These are phyloP conservation scores for Acromyrmex heyeri DNA, from an alignment of 1,140 invertebrate genomes.

Conservation along the genomic window DNA sequence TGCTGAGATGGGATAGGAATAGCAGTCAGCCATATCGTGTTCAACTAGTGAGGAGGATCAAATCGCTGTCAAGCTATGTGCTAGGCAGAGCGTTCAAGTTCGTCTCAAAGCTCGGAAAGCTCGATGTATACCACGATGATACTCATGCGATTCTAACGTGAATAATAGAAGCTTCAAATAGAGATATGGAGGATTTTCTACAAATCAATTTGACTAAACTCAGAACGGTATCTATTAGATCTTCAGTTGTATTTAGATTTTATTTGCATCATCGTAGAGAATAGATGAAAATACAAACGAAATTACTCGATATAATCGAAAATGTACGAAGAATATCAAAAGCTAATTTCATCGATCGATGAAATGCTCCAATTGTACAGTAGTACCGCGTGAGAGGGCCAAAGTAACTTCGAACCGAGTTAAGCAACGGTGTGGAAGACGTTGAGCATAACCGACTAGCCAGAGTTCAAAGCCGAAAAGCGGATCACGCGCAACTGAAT, in stretches of 20 bases:
- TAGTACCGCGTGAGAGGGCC: conserved; percentile 39
- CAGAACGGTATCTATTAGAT: background rate
- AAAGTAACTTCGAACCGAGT: conserved; percentile 41
- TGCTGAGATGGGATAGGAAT: conserved; percentile 74
- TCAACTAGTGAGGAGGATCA: conserved; percentile 71
- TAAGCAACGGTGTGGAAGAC: conserved; percentile 51
- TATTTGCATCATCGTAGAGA: background rate
- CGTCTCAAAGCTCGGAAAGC: conserved; percentile 68
- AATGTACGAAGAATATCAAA: background rate
- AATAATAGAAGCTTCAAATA: conserved; percentile 18
- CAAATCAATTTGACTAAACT: background rate
- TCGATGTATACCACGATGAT: conserved; percentile 34
- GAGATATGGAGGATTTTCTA: background rate
- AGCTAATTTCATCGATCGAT: conserved; percentile 34
- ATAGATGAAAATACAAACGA: background rate
- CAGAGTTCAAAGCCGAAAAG: conserved; percentile 62
- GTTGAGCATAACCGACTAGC: conserved; percentile 43
- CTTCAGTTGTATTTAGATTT: background rate
- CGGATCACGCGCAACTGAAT: conserved; percentile 62
- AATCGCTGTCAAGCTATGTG: conserved; percentile 74
- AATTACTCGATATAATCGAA: background rate
- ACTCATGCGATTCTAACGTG: conserved; percentile 30
- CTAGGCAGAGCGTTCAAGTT: conserved; percentile 72
- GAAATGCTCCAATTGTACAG: conserved; percentile 55
- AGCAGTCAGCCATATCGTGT: conserved; percentile 76